Evolutionary conservation across 2,113 vertebrate genomes (phyloP).

Genomic region (Oenanthe melanoleuca): DNA sequence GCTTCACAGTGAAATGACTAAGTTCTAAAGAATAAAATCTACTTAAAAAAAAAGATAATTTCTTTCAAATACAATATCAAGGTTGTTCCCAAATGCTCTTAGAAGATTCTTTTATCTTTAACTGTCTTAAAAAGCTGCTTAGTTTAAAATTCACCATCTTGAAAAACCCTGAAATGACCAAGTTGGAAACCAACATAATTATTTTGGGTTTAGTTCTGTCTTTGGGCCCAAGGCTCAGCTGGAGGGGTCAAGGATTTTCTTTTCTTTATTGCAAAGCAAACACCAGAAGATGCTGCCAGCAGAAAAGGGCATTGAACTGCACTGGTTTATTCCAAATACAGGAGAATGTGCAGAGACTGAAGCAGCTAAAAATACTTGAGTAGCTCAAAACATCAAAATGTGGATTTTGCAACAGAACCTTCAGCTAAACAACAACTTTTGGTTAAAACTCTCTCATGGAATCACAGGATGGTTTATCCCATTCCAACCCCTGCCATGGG

Average conservation of each 20-base stretch:
- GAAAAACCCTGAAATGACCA: not conserved
- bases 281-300: not conserved
- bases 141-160: not conserved
- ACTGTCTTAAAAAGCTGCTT: not conserved
- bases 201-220: not conserved
- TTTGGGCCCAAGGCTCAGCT: not conserved
- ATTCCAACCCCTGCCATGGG: not conserved
- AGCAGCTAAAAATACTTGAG: not conserved
- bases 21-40: not conserved
- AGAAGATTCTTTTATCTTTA: not conserved
- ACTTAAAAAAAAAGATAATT: not conserved
- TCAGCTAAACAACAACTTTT: not conserved
- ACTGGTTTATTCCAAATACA: not conserved
- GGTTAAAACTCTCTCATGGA: not conserved
- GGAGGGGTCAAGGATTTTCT: not conserved
- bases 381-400: not conserved
- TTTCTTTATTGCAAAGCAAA: not conserved
- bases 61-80: not conserved
- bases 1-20: not conserved
- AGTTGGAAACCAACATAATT: not conserved
- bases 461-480: too few species aligned
- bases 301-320: not conserved
- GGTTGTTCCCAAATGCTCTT: not conserved
- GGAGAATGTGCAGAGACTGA: not conserved
- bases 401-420: not conserved